Conservation (phyloP, 2,113 vertebrate genomes). For the Caracal caracal region DNA sequence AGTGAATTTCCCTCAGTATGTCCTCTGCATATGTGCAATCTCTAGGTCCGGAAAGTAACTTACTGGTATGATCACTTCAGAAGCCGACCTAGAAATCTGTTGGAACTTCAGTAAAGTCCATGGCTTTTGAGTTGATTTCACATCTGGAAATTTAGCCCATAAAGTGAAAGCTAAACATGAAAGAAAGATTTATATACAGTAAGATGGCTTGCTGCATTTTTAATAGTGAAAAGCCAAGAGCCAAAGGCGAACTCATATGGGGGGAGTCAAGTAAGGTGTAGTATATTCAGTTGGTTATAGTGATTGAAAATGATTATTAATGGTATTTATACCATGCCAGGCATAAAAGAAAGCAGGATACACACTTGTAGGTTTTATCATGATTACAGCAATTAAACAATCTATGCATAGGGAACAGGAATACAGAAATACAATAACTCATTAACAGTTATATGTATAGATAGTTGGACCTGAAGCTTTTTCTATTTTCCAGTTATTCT, state of each 20-base stretch:
- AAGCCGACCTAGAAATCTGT: neutral
- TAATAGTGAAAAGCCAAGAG: neutral
- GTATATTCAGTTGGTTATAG: neutral
- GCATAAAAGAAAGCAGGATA: neutral
- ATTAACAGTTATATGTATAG: neutral
- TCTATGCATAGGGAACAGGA: neutral
- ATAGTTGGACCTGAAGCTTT: neutral
- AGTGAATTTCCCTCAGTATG: neutral
- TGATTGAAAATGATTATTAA: neutral
- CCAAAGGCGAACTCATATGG: neutral
- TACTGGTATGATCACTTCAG: neutral
- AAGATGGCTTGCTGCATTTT: neutral
- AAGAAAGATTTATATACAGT: neutral
- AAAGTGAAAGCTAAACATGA: conserved; percentile 29
- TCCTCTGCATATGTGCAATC: neutral
- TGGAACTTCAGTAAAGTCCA: neutral
- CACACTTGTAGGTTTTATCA: neutral
- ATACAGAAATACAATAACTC: neutral
- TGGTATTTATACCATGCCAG: neutral
- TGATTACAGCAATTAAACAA: neutral
- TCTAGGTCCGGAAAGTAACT: neutral
- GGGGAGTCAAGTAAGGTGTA: neutral
- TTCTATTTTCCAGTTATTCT: neutral
- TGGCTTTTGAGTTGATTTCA: conserved; percentile 21
- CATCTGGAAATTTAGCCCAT: neutral